Evolutionary conservation across 2,113 vertebrate genomes (phyloP).

Genomic region (Seriola aureovittata): DNA sequence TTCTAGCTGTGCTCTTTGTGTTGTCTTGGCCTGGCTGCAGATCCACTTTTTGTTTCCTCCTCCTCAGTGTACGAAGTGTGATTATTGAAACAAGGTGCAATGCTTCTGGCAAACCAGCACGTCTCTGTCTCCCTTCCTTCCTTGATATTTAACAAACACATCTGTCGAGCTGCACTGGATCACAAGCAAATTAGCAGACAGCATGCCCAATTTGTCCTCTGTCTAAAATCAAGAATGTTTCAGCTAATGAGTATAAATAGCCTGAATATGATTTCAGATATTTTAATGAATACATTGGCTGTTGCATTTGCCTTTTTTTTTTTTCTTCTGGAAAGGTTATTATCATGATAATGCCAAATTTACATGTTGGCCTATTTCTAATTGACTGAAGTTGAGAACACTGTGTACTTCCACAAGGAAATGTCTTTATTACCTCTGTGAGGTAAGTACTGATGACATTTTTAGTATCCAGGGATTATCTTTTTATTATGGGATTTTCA

Average conservation of each 20-base stretch:
- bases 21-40: slow-evolving; percentile 43
- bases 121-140: slow-evolving; percentile 45
- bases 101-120: slow-evolving; percentile 51
- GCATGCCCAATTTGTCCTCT: slow-evolving; percentile 33
- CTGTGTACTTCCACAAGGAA: slow-evolving; percentile 21
- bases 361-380: slow-evolving; percentile 23
- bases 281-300: slow-evolving; percentile 35
- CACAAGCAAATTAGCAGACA: slow-evolving; percentile 46
- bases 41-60: slow-evolving; percentile 57
- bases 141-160: slow-evolving; percentile 58
- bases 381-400: slow-evolving; percentile 33
- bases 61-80: slow-evolving; percentile 47
- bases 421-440: slow-evolving; percentile 4
- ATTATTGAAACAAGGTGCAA: slow-evolving; percentile 65
- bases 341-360: slow-evolving; percentile 16
- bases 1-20: slow-evolving; percentile 31
- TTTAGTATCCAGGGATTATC: background rate
- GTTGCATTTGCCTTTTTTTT: background rate
- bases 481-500: background rate
- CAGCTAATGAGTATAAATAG: slow-evolving; percentile 40
- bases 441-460: background rate
- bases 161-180: slow-evolving; percentile 14
- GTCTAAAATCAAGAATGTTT: slow-evolving; percentile 40
- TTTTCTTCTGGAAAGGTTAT: slow-evolving; percentile 15
- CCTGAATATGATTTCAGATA: slow-evolving; percentile 43